Conservation (phyloP, 1,140 invertebrate species). For the Heliconius eleuchia region DNA sequence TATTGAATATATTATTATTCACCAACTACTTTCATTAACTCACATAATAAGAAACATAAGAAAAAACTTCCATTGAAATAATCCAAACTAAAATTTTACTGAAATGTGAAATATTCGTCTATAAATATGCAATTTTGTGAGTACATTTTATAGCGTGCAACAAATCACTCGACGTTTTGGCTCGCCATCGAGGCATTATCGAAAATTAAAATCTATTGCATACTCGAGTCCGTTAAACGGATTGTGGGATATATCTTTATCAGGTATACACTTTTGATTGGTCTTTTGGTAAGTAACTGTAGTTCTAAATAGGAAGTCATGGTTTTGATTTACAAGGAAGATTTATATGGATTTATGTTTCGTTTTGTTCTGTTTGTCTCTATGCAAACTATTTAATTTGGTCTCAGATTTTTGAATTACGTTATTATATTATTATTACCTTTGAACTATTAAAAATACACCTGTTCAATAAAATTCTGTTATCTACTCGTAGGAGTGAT, state of each 20-base stretch:
- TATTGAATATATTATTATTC: no score
- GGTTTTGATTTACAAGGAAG: not conserved
- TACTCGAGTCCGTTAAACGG: not conserved
- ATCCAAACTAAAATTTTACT: not conserved
- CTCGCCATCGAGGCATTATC: slow-evolving; percentile 2
- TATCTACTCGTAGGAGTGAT: no score
- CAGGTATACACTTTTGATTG: not conserved
- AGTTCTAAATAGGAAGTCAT: not conserved
- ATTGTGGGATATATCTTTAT: slow-evolving; percentile 1
- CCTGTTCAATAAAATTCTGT: no score
- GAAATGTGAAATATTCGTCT: not conserved
- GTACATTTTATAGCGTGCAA: slow-evolving; percentile 9
- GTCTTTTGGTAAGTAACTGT: not conserved
- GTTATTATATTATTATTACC: not conserved
- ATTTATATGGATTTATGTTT: not conserved
- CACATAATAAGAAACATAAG: no score
- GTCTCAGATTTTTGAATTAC: not conserved
- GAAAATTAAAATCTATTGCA: slow-evolving; percentile 15
- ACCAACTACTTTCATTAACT: not conserved
- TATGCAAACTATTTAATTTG: not conserved
- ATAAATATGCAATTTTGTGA: slow-evolving; percentile 12
- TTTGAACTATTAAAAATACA: not conserved
- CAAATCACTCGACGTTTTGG: slow-evolving; percentile 10
- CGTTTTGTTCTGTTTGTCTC: no score
- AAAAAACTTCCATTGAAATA: not conserved